phyloP scores from a whole-genome alignment of 2,113 vertebrate species.

The Psammodynastes pulverulentus region DNA sequence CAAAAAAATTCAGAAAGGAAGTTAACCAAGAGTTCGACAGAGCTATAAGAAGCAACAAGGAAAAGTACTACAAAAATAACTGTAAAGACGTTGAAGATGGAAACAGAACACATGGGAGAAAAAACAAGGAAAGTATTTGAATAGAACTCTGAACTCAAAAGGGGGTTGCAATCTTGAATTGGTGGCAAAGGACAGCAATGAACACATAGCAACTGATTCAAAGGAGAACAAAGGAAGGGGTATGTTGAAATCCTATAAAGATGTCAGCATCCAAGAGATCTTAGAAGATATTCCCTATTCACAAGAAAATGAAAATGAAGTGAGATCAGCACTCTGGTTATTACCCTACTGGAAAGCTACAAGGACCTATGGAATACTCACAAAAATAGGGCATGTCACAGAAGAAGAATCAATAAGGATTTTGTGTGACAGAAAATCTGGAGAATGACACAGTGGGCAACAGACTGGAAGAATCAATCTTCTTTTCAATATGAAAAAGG shows the following conservation, averaged over 20 bases:
- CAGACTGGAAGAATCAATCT: neutral
- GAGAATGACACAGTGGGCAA: neutral
- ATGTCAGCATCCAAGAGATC: neutral
- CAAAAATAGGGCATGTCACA: neutral
- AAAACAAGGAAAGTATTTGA: neutral
- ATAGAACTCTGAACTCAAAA: neutral
- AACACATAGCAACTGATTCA: neutral
- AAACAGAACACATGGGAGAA: neutral
- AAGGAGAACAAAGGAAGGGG: neutral
- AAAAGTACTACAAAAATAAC: neutral
- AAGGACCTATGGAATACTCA: neutral
- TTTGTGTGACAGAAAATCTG: neutral
- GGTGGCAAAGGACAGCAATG: neutral
- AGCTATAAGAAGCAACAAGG: neutral
- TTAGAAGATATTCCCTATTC: neutral
- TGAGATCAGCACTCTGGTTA: neutral
- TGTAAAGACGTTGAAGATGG: neutral
- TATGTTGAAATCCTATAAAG: neutral
- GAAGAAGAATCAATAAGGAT: neutral
- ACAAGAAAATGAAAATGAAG: neutral
- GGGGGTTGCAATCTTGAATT: neutral
- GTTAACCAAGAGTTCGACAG: neutral
- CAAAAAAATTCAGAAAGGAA: neutral
- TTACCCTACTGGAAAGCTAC: neutral
- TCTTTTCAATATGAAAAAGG: neutral